Base-by-base conservation (phyloP, 1,140 invertebrate genomes). In the Chironomus striatipennis region DNA sequence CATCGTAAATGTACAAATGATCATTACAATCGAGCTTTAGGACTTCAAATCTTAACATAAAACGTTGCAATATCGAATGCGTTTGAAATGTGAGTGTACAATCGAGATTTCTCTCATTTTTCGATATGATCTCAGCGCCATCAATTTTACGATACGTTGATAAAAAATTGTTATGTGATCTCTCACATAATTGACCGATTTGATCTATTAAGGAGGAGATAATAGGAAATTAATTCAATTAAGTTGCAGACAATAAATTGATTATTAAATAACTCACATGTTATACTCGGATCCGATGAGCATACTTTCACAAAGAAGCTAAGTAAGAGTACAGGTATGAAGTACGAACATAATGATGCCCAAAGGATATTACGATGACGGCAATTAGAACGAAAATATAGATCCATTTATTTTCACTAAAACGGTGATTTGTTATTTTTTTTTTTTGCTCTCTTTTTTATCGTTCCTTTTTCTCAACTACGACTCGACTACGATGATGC, bases 71-170 rank as follows among this genome's bases (percentile, higher is more conserved):
- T 76, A 97, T 93, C 78, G 93, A 94, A 83, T 96, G 93, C 75
- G 94, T 96, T 83, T 95, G 94, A 82, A 96, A 97, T 65, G 93
- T 96, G 79, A 96, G 91, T 75, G 91, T 89, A 85, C 94, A 96
- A 84, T 96, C 90, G 76, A 96, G 85, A 81, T 96, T 93, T 74
- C 91, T 85, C 83, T 96, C 95, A 81, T 94, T 94, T 80, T 92
- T 89, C 5, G 93, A 95, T 81, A 88, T 90, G 20, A 97, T 85
- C 43, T 96, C 91, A 0, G 94, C 95, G 8, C 94, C 94, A 78
- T 96, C 94, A 75, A 96, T 91, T 83, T 95, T 95, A 47, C 93
- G 86, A 83, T 95, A 95, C 1, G 65, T 70, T 7, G 65, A 70
- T 20, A 70, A 12, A 70, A 70, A 70, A 67, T 67, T 10, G 18